A percentile compares a stretch with the other conserved stretches of the same genome.
Evolutionary conservation across 2,113 vertebrate genomes (phyloP).

Genomic region (Callocephalon fimbriatum): DNA sequence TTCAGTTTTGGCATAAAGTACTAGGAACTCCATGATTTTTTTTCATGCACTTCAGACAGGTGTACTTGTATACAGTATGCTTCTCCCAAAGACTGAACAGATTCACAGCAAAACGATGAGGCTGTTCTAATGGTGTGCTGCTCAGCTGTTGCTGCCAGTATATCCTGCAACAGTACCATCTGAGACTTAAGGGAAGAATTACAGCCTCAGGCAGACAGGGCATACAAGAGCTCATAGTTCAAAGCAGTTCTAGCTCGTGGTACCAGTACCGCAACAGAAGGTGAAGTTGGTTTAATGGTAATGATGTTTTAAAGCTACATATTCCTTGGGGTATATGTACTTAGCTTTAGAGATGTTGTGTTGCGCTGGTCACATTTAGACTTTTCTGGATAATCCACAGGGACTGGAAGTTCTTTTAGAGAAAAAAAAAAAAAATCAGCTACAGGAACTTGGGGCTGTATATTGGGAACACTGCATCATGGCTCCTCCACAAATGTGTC

Average conservation of each 20-base stretch:
- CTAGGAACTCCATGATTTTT: not conserved
- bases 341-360: not conserved
- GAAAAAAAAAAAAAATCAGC: not conserved
- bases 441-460: not conserved
- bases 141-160: not conserved
- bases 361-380: not conserved
- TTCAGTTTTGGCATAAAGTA: not conserved
- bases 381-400: not conserved
- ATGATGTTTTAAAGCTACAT: not conserved
- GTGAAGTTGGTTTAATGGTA: not conserved
- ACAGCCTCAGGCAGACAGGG: not conserved
- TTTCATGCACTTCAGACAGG: not conserved
- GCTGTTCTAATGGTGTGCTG: not conserved
- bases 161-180: not conserved
- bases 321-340: not conserved
- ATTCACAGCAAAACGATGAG: not conserved
- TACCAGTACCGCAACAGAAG: not conserved
- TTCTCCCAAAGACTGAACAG: not conserved
- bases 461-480: not conserved
- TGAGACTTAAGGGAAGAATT: not conserved
- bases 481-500: not conserved
- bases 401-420: not conserved
- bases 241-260: not conserved
- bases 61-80: accelerated
- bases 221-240: not conserved